Evolutionary conservation across 2,888 invertebrate genomes (phyloP).

Genomic region (Pollenia amentaria): DNA sequence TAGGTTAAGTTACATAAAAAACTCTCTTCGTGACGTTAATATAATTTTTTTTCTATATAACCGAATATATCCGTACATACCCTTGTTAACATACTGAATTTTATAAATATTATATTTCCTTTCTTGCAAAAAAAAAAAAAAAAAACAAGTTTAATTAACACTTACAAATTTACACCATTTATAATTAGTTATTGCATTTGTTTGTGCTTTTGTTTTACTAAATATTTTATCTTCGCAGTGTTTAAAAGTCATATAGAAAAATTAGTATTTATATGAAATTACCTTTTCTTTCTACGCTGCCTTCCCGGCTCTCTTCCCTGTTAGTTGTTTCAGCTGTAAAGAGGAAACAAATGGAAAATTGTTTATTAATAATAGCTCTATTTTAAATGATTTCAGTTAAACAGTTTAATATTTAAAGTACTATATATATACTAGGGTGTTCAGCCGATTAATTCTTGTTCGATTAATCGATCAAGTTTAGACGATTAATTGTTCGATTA

Average conservation of each 20-base stretch:
- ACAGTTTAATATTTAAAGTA: background rate
- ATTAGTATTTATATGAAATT: constrained; percentile 62
- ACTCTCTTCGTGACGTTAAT: background rate
- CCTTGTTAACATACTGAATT: background rate
- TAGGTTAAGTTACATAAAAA: constrained; percentile 1
- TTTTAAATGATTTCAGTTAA: background rate
- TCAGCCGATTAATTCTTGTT: too few species aligned
- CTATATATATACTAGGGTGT: too few species aligned
- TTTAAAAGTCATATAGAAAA: background rate
- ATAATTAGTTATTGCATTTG: constrained; percentile 3
- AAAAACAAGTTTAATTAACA: constrained; percentile 59
- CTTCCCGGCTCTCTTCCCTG: constrained; percentile 84
- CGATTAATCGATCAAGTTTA: too few species aligned
- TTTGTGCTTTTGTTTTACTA: constrained; percentile 10
- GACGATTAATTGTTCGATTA: too few species aligned
- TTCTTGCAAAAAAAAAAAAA: too few species aligned
- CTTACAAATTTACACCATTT: constrained; percentile 11
- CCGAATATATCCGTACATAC: background rate
- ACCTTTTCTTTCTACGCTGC: constrained; percentile 84
- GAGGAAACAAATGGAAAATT: constrained; percentile 67
- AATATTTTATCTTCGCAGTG: background rate
- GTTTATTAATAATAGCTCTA: background rate
- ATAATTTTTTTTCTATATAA: background rate
- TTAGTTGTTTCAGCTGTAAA: constrained; percentile 83
- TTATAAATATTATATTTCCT: constrained; percentile 9